phyloP scores from a whole-genome alignment of 2,113 vertebrate genomes.

The Panthera tigris region DNA sequence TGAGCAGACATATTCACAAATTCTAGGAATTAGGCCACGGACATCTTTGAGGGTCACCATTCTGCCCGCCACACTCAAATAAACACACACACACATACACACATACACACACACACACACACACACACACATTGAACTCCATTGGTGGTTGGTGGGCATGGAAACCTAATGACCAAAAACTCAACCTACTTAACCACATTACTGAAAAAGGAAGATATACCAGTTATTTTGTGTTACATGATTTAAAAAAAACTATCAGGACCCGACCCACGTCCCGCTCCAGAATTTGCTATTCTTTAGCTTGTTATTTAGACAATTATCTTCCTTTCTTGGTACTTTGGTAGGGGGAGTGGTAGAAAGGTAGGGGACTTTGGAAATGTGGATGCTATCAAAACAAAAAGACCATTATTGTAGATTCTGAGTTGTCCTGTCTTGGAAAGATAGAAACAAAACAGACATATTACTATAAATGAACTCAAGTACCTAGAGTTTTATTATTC shows the following conservation, averaged over 20 bases:
- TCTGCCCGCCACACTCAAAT: neutral
- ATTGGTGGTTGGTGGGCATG: neutral
- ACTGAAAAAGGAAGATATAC: neutral
- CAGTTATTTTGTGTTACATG: neutral
- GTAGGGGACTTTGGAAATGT: neutral
- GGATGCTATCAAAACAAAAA: neutral
- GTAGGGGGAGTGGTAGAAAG: accelerated
- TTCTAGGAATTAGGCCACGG: neutral
- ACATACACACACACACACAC: neutral
- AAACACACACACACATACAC: neutral
- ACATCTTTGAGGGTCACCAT: neutral
- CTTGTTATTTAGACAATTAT: neutral
- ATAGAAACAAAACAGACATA: neutral
- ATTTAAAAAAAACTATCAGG: conserved; percentile 15
- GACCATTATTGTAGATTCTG: neutral
- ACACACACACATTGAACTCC: neutral
- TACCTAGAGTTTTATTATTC: neutral
- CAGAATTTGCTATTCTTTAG: neutral
- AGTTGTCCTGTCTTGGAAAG: neutral
- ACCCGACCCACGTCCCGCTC: no score
- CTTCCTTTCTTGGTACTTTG: neutral
- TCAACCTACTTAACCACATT: neutral
- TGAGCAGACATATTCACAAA: neutral
- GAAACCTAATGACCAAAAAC: neutral
- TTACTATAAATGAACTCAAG: neutral